Conservation (phyloP, 2,797 vertebrate genomes). For the Ctenopoma kingsleyae region DNA sequence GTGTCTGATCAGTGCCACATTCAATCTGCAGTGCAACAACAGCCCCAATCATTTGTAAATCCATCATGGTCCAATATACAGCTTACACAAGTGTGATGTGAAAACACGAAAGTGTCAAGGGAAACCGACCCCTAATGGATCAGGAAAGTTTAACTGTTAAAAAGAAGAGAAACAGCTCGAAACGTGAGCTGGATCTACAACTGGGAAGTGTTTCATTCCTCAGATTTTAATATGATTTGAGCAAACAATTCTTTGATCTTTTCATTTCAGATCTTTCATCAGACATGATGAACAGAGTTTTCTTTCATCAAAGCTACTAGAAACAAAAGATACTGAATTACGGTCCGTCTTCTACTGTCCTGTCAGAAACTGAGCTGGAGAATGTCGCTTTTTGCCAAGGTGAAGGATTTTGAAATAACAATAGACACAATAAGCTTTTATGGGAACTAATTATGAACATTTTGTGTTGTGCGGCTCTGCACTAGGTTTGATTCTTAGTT, state of each 20-base stretch:
- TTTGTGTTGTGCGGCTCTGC: background rate
- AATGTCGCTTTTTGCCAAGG: background rate
- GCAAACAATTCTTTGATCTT: background rate
- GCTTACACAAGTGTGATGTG: background rate
- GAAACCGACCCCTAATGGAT: background rate
- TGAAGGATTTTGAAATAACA: background rate
- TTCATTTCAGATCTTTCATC: background rate
- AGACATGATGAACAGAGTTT: background rate
- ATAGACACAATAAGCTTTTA: no score
- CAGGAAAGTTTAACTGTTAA: background rate
- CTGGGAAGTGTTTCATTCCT: background rate
- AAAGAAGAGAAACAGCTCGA: no score
- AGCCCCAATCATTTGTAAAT: background rate
- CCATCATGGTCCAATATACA: background rate
- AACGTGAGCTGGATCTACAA: background rate
- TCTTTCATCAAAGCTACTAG: constrained; percentile 1
- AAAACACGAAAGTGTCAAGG: background rate
- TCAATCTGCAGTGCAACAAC: no score
- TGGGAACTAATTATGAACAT: background rate
- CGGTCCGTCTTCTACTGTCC: background rate
- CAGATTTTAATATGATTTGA: background rate
- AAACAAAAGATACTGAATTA: background rate
- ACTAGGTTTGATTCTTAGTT: background rate
- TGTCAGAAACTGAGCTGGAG: background rate
- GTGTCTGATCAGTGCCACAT: no score